Base-by-base conservation (phyloP, 2,888 invertebrate species). In the Siphonodentalium dalli region DNA sequence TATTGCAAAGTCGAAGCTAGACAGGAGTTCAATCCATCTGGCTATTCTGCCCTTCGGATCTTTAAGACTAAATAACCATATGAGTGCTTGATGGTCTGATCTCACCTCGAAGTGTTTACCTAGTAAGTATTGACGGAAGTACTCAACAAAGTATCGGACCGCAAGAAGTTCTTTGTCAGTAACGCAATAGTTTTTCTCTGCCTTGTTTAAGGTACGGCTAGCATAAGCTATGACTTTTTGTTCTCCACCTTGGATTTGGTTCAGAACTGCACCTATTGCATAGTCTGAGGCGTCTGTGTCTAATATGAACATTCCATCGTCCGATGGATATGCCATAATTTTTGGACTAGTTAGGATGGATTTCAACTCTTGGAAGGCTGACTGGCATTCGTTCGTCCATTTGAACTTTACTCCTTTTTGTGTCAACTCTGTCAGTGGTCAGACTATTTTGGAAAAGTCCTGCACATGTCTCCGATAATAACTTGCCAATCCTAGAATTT, bases 1-100 rank as follows among this genome's bases (percentile, higher is more conserved):
- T n/a, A 58, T 29, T 11, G 21, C 20, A 28, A 58, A 58, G 24
- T 58, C 43, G 39, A 27, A 56, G 1, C 41, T 21, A 15, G 53
- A 48, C 23, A 58, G 23, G 6, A 54, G 50, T 24, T 58, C 54
- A n/a, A 58, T 50, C 55, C 58, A 58, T 2, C 58, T 13, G 6
- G 57, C 48, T 20, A 53, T 57, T 37, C 29, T 47, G 5, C 38
- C 47, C 5, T 2, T 28, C 3, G 47, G 47, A 11, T 47, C 47
- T 20, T 28, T 47, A 5, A 38, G 18, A 2, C 28, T 38, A 15
- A 47, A 47, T 7, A 47, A 21, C 47, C 47, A 47, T 3, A 55
- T 48, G 8, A 59, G 18, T 8, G 54, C 37, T 27, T 47, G 47
- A 20, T 47, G 47, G 23, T 47, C 47, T 13, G n/a, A 38, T 9